Conservation (phyloP, 2,888 invertebrate genomes). For the Dioctria rufipes region DNA sequence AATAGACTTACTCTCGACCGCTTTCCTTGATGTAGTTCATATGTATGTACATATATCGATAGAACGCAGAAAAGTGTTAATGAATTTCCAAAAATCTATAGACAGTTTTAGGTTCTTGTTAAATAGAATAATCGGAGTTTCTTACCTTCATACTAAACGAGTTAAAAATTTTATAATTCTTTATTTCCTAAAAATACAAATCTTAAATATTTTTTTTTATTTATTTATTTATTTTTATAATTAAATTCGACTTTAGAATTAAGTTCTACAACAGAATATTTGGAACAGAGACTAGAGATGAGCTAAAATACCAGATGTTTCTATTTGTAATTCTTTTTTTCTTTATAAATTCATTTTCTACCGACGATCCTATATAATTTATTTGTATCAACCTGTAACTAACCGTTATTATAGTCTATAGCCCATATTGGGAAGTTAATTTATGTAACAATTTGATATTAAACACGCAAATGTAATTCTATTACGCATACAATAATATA, state of each 20-base stretch:
- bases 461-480: neutral
- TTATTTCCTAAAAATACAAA: constrained; percentile 4
- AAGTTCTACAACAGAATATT: neutral
- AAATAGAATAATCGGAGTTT: too few species aligned
- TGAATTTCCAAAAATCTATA: too few species aligned
- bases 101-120: too few species aligned
- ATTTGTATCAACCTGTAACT: neutral
- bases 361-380: neutral
- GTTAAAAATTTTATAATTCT: neutral
- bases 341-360: neutral
- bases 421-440: neutral
- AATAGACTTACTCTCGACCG: too few species aligned
- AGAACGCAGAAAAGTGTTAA: too few species aligned
- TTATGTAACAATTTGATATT: neutral
- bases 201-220: neutral
- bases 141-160: too few species aligned
- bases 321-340: neutral
- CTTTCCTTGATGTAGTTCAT: too few species aligned
- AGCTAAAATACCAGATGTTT: neutral
- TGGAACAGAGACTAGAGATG: neutral
- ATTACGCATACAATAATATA: too few species aligned
- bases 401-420: neutral
- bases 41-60: too few species aligned
- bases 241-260: neutral
- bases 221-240: neutral